Evolutionary conservation across 2,888 invertebrate genomes (phyloP), one percentile per base, ranked within the genome.

Genomic region (Torymus tubicola): DNA sequence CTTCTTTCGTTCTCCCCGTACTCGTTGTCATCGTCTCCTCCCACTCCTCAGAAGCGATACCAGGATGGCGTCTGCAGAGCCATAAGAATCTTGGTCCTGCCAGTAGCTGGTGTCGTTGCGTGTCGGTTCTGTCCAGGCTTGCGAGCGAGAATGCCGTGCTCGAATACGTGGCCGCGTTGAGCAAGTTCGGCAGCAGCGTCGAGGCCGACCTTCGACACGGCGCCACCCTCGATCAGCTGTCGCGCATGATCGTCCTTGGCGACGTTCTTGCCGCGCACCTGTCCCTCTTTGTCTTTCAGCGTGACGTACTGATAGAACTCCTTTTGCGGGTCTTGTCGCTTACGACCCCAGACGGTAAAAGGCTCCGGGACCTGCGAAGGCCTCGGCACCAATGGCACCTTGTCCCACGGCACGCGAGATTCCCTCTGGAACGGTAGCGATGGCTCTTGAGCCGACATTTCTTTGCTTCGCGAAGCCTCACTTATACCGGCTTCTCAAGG

Each of bases 341-440:
- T 93, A 83, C 94, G 94, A 71, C 96, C 96, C 93, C 95, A 96
- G 84, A 96, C 96, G 85, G 96, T 96, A 90, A 96, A 94, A 84
- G 96, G 96, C 90, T 96, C 96, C 85, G 96, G 94, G 86, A 96
- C 95, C 91, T 96, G 93, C 89, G 96, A 96, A 87, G 96, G 96
- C 86, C 96, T 93, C 86, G 96, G 96, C 88, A 96, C 96, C 92
- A 93, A 95, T 88, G 96, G 96, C 91, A 96, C 95, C 93, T 96
- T 96, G 92, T 96, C 96, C 96, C 96, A 96, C 88, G 96, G 96
- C 89, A 96, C 95, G 91, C 93, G 92, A 87, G 92, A 92, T 91
- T 93, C 93, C 92, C 94, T 95, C 95, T 95, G 94, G 92, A 94
- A 94, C 92, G 74, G 70, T 58, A 77, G 11, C 21, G 21, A 21